Conservation (phyloP, 2,113 vertebrate species). For the Bettongia penicillata region DNA sequence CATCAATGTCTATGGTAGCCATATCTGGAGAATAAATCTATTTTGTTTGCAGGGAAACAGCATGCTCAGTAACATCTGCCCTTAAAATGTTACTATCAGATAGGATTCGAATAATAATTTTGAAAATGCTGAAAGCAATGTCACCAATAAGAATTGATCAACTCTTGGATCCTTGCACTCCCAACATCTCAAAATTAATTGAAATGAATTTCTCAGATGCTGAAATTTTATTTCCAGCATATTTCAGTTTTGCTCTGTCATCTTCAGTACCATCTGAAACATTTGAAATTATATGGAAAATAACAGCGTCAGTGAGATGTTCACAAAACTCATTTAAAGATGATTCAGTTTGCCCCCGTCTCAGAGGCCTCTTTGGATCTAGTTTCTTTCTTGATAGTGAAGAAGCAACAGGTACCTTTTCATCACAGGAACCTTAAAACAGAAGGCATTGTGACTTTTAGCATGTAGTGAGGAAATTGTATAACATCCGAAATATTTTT, state of each 20-base stretch:
- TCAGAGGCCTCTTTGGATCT: conserved; percentile 34
- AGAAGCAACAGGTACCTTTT: conserved; percentile 39
- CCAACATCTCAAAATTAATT: conserved; percentile 45
- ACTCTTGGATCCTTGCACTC: conserved; percentile 30
- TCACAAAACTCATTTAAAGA: conserved; percentile 68
- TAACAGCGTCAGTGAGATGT: conserved; percentile 63
- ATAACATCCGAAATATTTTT: conserved; percentile 1
- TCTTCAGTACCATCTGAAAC: conserved; percentile 58
- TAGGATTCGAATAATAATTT: conserved; percentile 68
- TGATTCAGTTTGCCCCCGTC: conserved; percentile 54
- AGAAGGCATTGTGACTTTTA: conserved; percentile 51
- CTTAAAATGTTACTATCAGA: conserved; percentile 68
- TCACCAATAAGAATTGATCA: conserved; percentile 56
- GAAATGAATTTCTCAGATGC: conserved; percentile 59
- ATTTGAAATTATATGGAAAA: conserved; percentile 58
- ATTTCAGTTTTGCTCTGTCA: neutral
- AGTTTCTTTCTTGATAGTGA: conserved; percentile 42
- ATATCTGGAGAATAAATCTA: conserved; percentile 57
- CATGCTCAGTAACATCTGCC: conserved; percentile 6
- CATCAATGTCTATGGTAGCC: conserved; percentile 60
- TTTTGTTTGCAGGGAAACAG: conserved; percentile 37
- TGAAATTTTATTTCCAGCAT: conserved; percentile 36
- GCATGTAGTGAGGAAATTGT: conserved; percentile 1
- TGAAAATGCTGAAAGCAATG: conserved; percentile 65
- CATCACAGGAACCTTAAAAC: conserved; percentile 48